These are phyloP conservation scores for Drosophila orosa DNA, from an alignment of 1,140 invertebrate species.

Conservation along the genomic window DNA sequence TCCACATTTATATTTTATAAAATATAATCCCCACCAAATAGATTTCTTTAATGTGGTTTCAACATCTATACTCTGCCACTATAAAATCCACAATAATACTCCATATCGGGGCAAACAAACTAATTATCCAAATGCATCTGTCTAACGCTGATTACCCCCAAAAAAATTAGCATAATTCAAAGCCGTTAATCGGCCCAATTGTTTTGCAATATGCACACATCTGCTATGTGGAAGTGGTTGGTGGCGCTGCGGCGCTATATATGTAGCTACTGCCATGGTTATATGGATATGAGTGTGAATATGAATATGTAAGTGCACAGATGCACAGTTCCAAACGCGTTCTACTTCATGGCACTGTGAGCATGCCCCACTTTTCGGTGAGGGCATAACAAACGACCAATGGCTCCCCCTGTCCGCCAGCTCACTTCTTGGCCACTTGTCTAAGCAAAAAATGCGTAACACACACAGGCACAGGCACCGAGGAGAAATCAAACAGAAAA, in stretches of 20 bases:
- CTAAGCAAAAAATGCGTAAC: constrained; percentile 41
- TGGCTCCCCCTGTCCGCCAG: constrained; percentile 10
- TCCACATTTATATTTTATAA: neutral
- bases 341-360: constrained; percentile 52
- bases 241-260: constrained; percentile 3
- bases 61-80: neutral
- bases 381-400: constrained; percentile 51
- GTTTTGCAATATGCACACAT: constrained; percentile 27
- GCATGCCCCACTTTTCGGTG: constrained; percentile 49
- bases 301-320: constrained; percentile 39
- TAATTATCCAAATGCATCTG: constrained; percentile 16
- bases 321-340: constrained; percentile 42
- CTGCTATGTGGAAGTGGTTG: constrained; percentile 6
- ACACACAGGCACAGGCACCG: constrained; percentile 27
- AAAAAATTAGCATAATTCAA: constrained; percentile 44
- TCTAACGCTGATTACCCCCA: constrained; percentile 13
- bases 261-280: neutral
- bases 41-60: neutral
- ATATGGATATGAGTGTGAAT: constrained; percentile 18
- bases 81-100: constrained; percentile 10
- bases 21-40: neutral
- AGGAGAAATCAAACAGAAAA: constrained; percentile 36
- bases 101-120: neutral
- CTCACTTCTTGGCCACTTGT: constrained; percentile 39
- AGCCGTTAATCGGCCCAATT: constrained; percentile 48